Conservation (phyloP, 2,797 vertebrate genomes). For the Myiotriccus ornatus region DNA sequence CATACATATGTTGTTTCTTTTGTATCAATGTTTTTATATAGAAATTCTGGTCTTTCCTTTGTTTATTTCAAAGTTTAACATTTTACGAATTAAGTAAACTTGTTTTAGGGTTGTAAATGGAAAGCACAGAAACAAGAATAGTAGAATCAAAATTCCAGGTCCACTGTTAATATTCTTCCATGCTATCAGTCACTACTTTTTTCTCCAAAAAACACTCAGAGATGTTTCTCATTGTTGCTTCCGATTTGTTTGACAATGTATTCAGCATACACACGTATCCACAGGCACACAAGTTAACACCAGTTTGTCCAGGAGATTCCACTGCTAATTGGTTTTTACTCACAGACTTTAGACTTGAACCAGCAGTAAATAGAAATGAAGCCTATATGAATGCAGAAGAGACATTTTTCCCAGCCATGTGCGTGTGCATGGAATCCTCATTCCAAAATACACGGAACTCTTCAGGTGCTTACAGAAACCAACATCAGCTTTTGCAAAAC, state of each 20-base stretch:
- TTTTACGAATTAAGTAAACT: neutral
- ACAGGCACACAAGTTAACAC: neutral
- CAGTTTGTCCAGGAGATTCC: neutral
- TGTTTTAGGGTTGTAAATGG: neutral
- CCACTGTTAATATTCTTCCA: neutral
- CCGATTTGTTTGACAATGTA: neutral
- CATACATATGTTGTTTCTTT: neutral
- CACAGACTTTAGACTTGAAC: neutral
- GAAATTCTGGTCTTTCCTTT: neutral
- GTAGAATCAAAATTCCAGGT: neutral
- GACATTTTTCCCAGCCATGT: neutral
- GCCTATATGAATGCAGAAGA: neutral
- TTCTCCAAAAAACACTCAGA: neutral
- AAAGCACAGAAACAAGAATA: neutral
- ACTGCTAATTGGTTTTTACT: neutral
- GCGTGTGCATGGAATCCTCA: neutral
- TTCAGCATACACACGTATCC: neutral
- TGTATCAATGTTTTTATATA: neutral
- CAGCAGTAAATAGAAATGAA: neutral
- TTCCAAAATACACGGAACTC: neutral
- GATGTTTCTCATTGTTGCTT: neutral
- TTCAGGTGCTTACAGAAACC: neutral
- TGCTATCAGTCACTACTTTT: neutral
- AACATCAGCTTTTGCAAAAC: neutral
- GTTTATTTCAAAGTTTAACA: neutral